phyloP scores from a whole-genome alignment of 2,888 invertebrate species.

The Agrochola lota region DNA sequence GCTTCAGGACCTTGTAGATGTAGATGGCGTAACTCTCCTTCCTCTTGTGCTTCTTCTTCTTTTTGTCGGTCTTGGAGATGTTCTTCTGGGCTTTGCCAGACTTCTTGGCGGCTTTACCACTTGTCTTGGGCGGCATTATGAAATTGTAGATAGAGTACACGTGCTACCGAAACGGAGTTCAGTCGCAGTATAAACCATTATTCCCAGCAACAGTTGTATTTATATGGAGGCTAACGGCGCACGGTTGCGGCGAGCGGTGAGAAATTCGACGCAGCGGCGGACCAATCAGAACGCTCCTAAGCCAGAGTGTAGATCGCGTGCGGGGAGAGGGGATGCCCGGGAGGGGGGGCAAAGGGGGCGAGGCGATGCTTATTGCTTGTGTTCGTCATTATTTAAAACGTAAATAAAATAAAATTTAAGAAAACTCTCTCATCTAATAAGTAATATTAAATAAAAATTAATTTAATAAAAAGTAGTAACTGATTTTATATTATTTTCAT shows the following conservation, averaged over 20 bases:
- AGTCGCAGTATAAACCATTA: conserved; percentile 17
- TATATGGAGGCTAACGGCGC: not conserved
- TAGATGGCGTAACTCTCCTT: conserved; percentile 91
- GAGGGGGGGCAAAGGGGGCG: not conserved
- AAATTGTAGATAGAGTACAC: not conserved
- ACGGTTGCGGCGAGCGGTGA: not conserved
- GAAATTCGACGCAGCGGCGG: not conserved
- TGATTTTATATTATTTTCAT: too few relatives aligned
- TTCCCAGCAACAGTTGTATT: not conserved
- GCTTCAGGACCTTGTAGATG: conserved; percentile 92
- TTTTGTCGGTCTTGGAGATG: conserved; percentile 90
- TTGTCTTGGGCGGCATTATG: conserved; percentile 79
- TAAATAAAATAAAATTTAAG: not conserved
- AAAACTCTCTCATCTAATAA: too few relatives aligned
- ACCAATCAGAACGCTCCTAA: conserved; percentile 21
- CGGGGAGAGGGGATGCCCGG: conserved; percentile 3
- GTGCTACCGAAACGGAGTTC: conserved; percentile 25
- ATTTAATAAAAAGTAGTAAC: too few relatives aligned
- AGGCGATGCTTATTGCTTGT: not conserved
- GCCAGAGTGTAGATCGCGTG: not conserved
- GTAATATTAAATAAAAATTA: too few relatives aligned
- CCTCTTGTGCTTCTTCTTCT: conserved; percentile 90
- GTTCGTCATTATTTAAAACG: not conserved
- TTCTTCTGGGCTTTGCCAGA: conserved; percentile 90
- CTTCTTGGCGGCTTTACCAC: conserved; percentile 86